Evolutionary conservation across 2,797 vertebrate species (phyloP), one percentile per base, ranked within the genome.

Genomic region (Tamandua tetradactyla): DNA sequence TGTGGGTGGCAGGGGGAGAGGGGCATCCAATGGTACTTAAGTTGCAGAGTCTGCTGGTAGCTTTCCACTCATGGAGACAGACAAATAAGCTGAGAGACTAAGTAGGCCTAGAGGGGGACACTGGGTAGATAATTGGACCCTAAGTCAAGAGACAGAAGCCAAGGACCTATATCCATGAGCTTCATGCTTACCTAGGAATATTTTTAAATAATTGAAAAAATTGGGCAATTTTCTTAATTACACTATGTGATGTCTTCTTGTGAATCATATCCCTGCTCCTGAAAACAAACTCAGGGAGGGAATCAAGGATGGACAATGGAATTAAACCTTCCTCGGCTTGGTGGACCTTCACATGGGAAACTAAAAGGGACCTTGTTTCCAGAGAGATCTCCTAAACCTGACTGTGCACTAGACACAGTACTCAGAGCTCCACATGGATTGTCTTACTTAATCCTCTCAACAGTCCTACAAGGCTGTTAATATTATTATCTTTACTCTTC

Each of bases 1-100:
- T 88, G 30, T 91, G 72, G 42, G 32, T 47, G n/a, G 64, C 42
- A 91, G 87, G 42, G 64, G 20, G 57, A 76, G 94, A 83, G 83
- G 71, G 57, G 44, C 12, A n/a, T 30, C 85, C 17, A 35, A 52
- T 10, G 15, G 40, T n/a, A 32, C 0, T 27, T 23, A 15, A 80
- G 1, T 0, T 22, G 7, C 47, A 61, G 66, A 52, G 2, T 1
- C 12, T 3, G 27, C 25, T 22, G 35, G 75, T 30, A 23, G 15
- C 40, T 78, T 12, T 55, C 47, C 22, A 20, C 7, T 6, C 11
- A 32, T 0, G 25, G 30, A 76, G 40, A 25, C 49, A 11, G 47
- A 32, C 23, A 79, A 89, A 80, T 4, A 52, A 37, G 2, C 44
- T 74, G 55, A 55, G 10, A 30, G 1, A 8, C 35, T 2, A 0